These are phyloP conservation scores for Uropsilus gracilis DNA, from an alignment of 2,113 vertebrate genomes.

Conservation along the genomic window DNA sequence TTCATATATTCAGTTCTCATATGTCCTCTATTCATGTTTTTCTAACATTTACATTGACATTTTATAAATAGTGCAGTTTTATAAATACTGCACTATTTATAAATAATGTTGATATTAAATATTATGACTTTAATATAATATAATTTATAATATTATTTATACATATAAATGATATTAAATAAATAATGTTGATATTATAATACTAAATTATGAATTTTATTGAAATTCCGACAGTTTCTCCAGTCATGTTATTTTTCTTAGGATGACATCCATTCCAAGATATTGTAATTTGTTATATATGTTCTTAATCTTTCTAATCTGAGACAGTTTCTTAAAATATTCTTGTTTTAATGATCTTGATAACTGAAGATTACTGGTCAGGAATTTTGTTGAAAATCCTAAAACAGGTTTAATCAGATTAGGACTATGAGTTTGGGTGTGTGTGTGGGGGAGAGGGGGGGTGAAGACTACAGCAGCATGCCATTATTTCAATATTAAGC, in stretches of 20 bases:
- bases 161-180: too few species aligned
- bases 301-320: background rate
- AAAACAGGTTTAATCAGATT: background rate
- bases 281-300: background rate
- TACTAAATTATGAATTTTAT: background rate
- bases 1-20: background rate
- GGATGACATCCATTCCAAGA: background rate
- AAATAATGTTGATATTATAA: background rate
- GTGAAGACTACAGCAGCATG: too few species aligned
- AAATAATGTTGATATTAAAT: too few species aligned
- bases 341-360: background rate
- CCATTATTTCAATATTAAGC: background rate
- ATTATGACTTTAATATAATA: too few species aligned
- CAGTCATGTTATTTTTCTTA: background rate
- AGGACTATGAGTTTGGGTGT: background rate
- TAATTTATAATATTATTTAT: too few species aligned
- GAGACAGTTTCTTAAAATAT: background rate
- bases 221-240: background rate
- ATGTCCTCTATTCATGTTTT: background rate
- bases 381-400: background rate
- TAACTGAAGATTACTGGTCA: background rate
- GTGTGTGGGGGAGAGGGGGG: too few species aligned
- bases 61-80: too few species aligned
- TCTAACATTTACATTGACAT: too few species aligned
- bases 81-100: too few species aligned